Base-by-base conservation (phyloP, 2,113 vertebrate species). In the Microtus pennsylvanicus region DNA sequence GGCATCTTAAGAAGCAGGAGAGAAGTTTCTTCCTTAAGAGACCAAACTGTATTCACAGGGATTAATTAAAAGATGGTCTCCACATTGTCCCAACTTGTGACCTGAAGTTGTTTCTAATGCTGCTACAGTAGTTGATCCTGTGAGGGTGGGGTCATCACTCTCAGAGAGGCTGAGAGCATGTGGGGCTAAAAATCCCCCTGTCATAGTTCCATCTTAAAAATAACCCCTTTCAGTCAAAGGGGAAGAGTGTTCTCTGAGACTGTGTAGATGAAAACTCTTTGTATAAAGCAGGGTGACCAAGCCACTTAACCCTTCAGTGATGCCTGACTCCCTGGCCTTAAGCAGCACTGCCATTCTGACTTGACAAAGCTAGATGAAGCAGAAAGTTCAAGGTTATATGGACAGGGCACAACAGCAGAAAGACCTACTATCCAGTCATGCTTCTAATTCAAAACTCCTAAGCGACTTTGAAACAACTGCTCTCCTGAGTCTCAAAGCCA, bases 41-140 rank as follows among this genome's bases (percentile, higher is more conserved):
- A 94, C 10, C 38, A 75, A 93, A 94, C 11, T 76, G 21, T 28
- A 28, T 89, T 86, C 67, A 65, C 3, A 63, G 90, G 90, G 78
- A 85, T 47, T 96, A 85, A 94, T 96, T 91, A 94, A 38, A 61
- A 24, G 42, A 55, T 47, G n/a, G 26, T 11, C 2, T 38, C 72
- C n/a, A 63, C 1, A 11, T 93, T 72, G 67, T 61, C 70, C 13
- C 14, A 30, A 81, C 0, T 74, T 58, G 33, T 24, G 30, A 61
- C 45, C 4, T 42, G 42, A 24, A 85, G 30, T n/a, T 52, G 5
- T 1, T 65, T 85, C 35, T 65, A 87, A 0, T 2, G 1, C 26
- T 38, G 12, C 30, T 63, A 19, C 11, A 24, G 30, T 5, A 6
- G 33, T 21, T 16, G 65, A 52, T 55, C 47, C 89, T 58, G 24